A percentile compares a stretch with the other conserved stretches of the same genome.
phyloP scores from a whole-genome alignment of 2,888 invertebrate genomes.

The Azorinus chamasolen region DNA sequence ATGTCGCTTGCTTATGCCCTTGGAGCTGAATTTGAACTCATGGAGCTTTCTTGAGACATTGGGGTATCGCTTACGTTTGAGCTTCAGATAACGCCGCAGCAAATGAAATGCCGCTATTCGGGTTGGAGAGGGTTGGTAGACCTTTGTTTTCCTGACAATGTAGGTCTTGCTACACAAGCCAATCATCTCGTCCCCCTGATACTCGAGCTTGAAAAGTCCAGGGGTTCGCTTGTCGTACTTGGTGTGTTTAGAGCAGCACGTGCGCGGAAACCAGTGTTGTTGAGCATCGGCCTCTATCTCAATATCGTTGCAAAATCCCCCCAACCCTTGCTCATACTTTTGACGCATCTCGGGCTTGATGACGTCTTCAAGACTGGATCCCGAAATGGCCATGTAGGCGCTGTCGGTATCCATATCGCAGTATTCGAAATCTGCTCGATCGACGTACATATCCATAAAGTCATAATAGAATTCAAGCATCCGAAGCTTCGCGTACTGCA shows the following conservation, averaged over 20 bases:
- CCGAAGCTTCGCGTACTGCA: conserved; percentile 64
- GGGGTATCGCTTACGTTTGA: not conserved
- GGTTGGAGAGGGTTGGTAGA: conserved; percentile 1
- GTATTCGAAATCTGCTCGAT: conserved; percentile 45
- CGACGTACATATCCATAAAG: conserved; percentile 52
- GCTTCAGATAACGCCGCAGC: too few relatives aligned
- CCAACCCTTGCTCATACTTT: conserved; percentile 17
- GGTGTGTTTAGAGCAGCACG: conserved; percentile 39
- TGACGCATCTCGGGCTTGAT: conserved; percentile 38
- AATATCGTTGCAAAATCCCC: conserved; percentile 18
- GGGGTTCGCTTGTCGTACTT: conserved; percentile 48
- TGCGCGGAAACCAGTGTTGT: conserved; percentile 50
- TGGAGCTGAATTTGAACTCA: conserved; percentile 49
- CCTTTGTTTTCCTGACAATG: conserved; percentile 35
- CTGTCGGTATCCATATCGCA: conserved; percentile 65
- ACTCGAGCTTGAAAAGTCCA: conserved; percentile 51
- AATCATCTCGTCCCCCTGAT: conserved; percentile 52
- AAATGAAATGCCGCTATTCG: conserved; percentile 18
- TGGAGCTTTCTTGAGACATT: not conserved
- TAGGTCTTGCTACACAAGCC: conserved; percentile 53
- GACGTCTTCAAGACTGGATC: conserved; percentile 23
- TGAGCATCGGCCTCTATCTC: conserved; percentile 40
- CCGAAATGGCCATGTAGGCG: conserved; percentile 61
- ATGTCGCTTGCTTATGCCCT: conserved; percentile 38
- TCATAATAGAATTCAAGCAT: conserved; percentile 64